These are phyloP conservation scores for Bothrops jararaca DNA, from an alignment of 2,113 vertebrate genomes.

Conservation along the genomic window DNA sequence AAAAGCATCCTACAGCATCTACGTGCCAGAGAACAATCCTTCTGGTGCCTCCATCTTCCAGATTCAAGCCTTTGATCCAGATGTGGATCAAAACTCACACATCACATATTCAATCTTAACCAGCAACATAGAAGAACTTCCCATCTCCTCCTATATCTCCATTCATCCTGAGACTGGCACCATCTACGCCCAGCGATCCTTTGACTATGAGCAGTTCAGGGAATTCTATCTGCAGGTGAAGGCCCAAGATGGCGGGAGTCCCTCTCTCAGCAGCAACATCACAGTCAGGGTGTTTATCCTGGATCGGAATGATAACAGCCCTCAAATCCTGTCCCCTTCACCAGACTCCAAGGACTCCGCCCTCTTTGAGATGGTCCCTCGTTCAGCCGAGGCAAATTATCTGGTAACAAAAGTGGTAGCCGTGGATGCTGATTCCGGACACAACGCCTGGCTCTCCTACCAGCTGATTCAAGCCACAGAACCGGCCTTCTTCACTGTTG, in stretches of 20 bases:
- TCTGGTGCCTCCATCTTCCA: background rate
- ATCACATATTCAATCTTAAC: background rate
- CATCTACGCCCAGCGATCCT: background rate
- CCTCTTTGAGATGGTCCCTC: background rate
- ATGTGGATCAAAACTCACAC: background rate
- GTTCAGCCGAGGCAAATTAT: background rate
- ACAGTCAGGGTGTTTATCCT: background rate
- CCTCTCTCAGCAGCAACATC: background rate
- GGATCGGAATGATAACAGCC: background rate
- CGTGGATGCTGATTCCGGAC: background rate
- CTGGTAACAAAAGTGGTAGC: background rate
- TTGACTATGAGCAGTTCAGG: background rate
- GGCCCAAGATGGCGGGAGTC: background rate
- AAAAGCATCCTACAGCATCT: background rate
- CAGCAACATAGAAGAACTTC: background rate
- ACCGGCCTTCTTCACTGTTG: background rate
- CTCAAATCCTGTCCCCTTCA: background rate
- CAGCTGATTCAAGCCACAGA: background rate
- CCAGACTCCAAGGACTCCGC: background rate
- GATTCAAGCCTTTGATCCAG: background rate
- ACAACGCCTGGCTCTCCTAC: background rate
- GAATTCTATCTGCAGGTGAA: background rate
- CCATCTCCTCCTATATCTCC: background rate
- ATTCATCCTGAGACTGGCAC: background rate
- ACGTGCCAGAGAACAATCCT: background rate